phyloP scores from a whole-genome alignment of 2,888 invertebrate genomes.

The Lasioglossum morio region DNA sequence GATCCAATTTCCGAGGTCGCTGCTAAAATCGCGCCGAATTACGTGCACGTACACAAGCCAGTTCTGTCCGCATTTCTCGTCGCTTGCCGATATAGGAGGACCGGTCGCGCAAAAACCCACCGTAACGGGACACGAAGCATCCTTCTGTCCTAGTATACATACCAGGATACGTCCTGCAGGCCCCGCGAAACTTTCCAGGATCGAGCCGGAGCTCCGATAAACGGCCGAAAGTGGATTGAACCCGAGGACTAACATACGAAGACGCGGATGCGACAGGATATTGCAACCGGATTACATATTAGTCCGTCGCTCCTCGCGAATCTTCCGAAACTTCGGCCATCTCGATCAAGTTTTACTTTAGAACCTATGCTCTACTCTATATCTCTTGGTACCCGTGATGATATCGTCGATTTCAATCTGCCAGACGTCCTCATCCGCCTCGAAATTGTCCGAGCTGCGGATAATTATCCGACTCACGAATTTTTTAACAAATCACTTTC shows the following conservation, averaged over 20 bases:
- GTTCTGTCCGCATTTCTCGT: neutral
- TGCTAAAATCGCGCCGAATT: constrained; percentile 60
- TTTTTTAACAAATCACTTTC: neutral
- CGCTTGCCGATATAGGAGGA: neutral
- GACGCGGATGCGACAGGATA: constrained; percentile 75
- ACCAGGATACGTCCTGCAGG: neutral
- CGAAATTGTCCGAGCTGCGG: neutral
- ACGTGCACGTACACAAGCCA: constrained; percentile 9
- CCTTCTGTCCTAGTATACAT: neutral
- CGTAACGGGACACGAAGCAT: neutral
- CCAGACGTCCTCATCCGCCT: constrained; percentile 1
- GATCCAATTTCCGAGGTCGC: constrained; percentile 62
- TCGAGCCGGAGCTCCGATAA: neutral
- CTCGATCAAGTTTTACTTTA: constrained; percentile 2
- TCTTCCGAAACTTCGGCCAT: constrained; percentile 57
- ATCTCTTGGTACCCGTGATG: neutral
- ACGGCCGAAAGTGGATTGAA: constrained; percentile 30
- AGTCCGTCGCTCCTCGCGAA: constrained; percentile 67
- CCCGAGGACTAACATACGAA: constrained; percentile 38
- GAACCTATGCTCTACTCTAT: neutral
- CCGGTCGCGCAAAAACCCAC: constrained; percentile 27
- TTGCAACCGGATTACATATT: constrained; percentile 81
- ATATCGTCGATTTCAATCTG: constrained; percentile 36
- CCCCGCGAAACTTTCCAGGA: constrained; percentile 14
- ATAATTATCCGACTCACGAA: neutral